Base-by-base conservation (phyloP, 2,113 vertebrate species). In the Rhineura floridana region DNA sequence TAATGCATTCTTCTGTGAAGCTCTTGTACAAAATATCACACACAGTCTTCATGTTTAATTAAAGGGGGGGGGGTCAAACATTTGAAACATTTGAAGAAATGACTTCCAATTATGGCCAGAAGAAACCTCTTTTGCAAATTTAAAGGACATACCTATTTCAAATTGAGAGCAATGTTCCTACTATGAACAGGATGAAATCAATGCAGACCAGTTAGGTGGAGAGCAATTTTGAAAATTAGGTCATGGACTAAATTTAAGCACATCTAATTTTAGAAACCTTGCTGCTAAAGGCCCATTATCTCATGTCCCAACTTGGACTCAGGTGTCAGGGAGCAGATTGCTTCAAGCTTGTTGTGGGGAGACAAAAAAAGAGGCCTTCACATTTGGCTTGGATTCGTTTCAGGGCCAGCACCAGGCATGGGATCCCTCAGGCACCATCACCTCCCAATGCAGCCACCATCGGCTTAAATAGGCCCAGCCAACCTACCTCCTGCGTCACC, bases 11-110 rank as follows among this genome's bases (percentile, higher is more conserved):
- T 89, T 89, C 63, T 87, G 90, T 86, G 84, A 89, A 87, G 83
- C 52, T 62, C 67, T 82, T 89, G 84, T 65, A 90, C 88, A 91
- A 88, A 86, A 85, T 80, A 89, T 89, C 21, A 84, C n/a, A n/a
- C n/a, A 59, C 63, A 48, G 80, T 94, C 81, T 9, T 92, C 79
- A 87, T 63, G 3, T 89, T 91, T 90, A 91, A 91, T 92, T 94
- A 89, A 90, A 85, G 6, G 25, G 23, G 4, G 44, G 30, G 72
- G 82, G 92, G 55, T n/a, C 69, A 90, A 91, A 87, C 55, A 85
- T 90, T 93, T 88, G 80, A 92, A 93, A 92, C 63, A 72, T 36
- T 76, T 33, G 21, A 92, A 91, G 69, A 85, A 87, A 28, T 52
- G 4, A 65, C 82, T 83, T 91, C 23, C 48, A 0, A 0, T 75